Percentiles rank a stretch among this genome's conserved stretches.
These are phyloP conservation scores for Lathamus discolor DNA, from an alignment of 2,113 vertebrate species.

Conservation along the genomic window DNA sequence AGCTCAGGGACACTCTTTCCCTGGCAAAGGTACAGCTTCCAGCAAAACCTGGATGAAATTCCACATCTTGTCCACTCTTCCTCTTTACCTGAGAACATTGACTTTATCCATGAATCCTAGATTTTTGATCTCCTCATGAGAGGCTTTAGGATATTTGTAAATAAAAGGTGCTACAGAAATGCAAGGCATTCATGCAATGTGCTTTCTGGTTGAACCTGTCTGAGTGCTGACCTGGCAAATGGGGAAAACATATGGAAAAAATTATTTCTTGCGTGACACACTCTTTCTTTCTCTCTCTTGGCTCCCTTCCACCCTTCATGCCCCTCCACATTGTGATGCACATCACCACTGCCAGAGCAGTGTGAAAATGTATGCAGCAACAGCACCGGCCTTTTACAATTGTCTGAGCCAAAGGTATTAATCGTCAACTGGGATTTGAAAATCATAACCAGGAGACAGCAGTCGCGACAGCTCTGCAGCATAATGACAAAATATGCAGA, in stretches of 20 bases:
- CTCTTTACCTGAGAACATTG: neutral
- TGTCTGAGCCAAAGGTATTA: slow-evolving; percentile 54
- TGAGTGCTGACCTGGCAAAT: neutral
- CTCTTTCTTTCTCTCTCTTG: neutral
- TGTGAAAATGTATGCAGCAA: slow-evolving; percentile 6
- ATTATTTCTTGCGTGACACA: neutral
- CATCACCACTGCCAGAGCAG: slow-evolving; percentile 1
- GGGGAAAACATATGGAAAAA: neutral
- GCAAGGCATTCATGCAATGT: neutral
- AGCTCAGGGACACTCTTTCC: no score
- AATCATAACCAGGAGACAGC: slow-evolving; percentile 65
- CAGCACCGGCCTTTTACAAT: neutral
- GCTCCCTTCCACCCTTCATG: neutral
- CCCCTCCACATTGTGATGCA: neutral
- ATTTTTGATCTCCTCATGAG: neutral
- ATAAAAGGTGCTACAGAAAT: neutral
- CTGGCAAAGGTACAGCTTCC: neutral
- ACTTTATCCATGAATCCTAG: neutral
- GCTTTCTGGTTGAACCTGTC: neutral
- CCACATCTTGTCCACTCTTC: neutral
- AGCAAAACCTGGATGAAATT: neutral
- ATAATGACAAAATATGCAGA: slow-evolving; percentile 65
- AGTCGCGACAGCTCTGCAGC: slow-evolving; percentile 49
- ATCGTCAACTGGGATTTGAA: slow-evolving; percentile 58
- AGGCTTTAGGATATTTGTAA: neutral